Percentiles rank a stretch among this genome's conserved stretches.
These are phyloP conservation scores for Cardiocondyla obscurior DNA, from an alignment of 1,140 invertebrate species.

Conservation along the genomic window DNA sequence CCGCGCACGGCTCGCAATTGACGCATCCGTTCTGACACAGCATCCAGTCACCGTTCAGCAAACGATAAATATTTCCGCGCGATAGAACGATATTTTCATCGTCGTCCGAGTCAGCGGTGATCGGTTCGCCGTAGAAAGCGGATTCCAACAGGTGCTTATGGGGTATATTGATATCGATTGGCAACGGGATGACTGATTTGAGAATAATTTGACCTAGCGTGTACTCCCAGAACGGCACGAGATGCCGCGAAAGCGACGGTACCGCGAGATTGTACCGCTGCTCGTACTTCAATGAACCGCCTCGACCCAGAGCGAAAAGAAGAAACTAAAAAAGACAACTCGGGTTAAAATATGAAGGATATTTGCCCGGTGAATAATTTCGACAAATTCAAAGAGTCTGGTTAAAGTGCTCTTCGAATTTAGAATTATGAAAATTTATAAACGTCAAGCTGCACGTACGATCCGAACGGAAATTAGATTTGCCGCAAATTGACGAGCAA, in stretches of 20 bases:
- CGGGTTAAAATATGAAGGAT: background rate
- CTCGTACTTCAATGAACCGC: background rate
- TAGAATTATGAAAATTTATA: background rate
- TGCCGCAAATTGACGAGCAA: background rate
- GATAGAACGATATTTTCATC: constrained; percentile 61
- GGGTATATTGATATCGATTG: constrained; percentile 57
- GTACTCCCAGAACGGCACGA: constrained; percentile 50
- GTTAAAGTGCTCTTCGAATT: constrained; percentile 8
- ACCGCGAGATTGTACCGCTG: constrained; percentile 28
- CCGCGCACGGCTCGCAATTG: constrained; percentile 67
- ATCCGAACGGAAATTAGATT: background rate
- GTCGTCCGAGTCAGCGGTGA: constrained; percentile 27
- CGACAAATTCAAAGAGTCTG: background rate
- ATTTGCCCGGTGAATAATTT: background rate
- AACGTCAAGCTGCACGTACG: background rate
- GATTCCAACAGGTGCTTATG: constrained; percentile 72
- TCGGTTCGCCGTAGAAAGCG: constrained; percentile 72
- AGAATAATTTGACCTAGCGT: constrained; percentile 73
- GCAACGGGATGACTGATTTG: constrained; percentile 71
- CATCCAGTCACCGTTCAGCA: constrained; percentile 72
- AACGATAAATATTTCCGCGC: constrained; percentile 69
- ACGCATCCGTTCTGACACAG: constrained; percentile 75
- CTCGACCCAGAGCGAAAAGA: background rate
- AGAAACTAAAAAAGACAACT: constrained; percentile 35
- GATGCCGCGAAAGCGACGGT: constrained; percentile 23